These are phyloP conservation scores for Eidolon dupreanum DNA, from an alignment of 2,797 vertebrate genomes.

Conservation along the genomic window DNA sequence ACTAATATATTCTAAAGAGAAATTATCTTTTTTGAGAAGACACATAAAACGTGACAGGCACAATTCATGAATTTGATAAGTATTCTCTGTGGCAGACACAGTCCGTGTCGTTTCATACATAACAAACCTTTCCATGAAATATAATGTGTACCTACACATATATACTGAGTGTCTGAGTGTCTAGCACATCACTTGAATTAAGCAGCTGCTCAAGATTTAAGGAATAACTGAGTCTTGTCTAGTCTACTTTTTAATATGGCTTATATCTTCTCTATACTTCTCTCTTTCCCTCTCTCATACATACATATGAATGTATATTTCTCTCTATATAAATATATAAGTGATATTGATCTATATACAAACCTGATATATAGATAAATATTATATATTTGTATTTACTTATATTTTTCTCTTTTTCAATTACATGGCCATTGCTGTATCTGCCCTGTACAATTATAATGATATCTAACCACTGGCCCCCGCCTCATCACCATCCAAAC, in stretches of 20 bases:
- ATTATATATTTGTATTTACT: not conserved
- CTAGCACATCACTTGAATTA: not conserved
- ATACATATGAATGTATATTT: not conserved
- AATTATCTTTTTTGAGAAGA: constrained; percentile 65
- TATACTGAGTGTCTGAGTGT: not conserved
- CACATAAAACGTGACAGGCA: constrained; percentile 44
- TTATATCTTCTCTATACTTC: not conserved
- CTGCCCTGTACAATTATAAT: not conserved
- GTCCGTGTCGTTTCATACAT: not conserved
- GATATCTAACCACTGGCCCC: not conserved
- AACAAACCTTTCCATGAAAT: not conserved
- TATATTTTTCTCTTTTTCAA: not conserved
- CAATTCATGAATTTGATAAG: constrained; percentile 56
- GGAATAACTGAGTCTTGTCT: not conserved
- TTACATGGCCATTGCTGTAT: not conserved
- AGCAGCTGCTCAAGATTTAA: not conserved
- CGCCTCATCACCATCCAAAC: not conserved
- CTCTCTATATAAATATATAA: not conserved
- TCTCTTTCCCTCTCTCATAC: not conserved
- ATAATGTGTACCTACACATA: not conserved
- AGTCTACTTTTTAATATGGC: not conserved
- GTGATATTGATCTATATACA: not conserved
- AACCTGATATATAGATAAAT: not conserved
- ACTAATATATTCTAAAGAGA: constrained; percentile 58
- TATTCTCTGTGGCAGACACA: not conserved